phyloP scores from a whole-genome alignment of 1,140 invertebrate genomes.

The Diabrotica undecimpunctata region DNA sequence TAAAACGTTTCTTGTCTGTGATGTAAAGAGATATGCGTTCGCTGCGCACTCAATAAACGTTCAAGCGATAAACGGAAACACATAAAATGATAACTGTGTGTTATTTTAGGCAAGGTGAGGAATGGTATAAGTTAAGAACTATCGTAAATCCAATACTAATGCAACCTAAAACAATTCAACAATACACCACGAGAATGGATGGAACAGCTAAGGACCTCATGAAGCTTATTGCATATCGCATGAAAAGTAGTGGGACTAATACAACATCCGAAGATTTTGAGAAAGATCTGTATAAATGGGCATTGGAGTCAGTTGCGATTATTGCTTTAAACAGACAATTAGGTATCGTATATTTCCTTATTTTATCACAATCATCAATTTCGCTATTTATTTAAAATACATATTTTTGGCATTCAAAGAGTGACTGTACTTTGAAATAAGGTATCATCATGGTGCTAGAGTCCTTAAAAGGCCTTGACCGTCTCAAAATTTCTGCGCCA shows the following conservation, averaged over 20 bases:
- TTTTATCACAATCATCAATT: not conserved
- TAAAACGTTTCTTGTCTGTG: too few relatives aligned
- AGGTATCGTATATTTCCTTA: slow-evolving; percentile 32
- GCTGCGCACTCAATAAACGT: too few relatives aligned
- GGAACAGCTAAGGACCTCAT: slow-evolving; percentile 50
- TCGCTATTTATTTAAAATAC: too few relatives aligned
- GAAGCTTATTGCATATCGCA: slow-evolving; percentile 53
- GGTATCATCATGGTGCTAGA: too few relatives aligned
- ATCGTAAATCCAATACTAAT: slow-evolving; percentile 56
- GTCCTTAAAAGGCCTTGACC: too few relatives aligned
- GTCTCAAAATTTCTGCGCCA: too few relatives aligned
- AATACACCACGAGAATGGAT: slow-evolving; percentile 51
- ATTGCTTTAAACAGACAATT: slow-evolving; percentile 66
- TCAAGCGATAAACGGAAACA: too few relatives aligned
- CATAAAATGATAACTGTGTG: too few relatives aligned
- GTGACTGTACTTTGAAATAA: too few relatives aligned
- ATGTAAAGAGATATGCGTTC: too few relatives aligned
- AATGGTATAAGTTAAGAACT: slow-evolving; percentile 53
- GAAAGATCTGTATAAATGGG: slow-evolving; percentile 63
- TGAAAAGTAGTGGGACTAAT: slow-evolving; percentile 48
- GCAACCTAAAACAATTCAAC: slow-evolving; percentile 51
- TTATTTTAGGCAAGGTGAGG: slow-evolving; percentile 51
- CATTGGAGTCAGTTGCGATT: slow-evolving; percentile 63
- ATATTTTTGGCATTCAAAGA: too few relatives aligned
- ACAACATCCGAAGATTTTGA: slow-evolving; percentile 54